These are phyloP conservation scores for Chloroceryle inda DNA, from an alignment of 2,797 vertebrate genomes.

Conservation along the genomic window DNA sequence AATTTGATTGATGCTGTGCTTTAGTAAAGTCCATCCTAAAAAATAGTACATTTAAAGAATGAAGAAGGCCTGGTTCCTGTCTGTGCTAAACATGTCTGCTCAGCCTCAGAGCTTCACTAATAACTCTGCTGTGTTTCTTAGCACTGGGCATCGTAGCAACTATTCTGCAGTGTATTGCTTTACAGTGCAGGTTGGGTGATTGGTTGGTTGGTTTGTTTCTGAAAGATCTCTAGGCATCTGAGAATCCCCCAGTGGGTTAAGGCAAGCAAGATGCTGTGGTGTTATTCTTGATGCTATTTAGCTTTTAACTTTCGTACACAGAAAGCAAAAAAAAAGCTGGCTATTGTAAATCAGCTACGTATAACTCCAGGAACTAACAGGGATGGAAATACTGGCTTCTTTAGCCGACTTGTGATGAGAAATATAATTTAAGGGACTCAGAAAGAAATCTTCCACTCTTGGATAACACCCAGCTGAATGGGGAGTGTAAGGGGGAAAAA, in stretches of 20 bases:
- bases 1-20: not conserved
- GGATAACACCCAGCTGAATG: not conserved
- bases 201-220: not conserved
- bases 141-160: not conserved
- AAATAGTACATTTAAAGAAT: not conserved
- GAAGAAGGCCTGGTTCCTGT: not conserved
- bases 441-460: constrained; percentile 32
- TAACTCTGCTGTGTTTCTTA: not conserved
- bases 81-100: not conserved
- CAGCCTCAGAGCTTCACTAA: not conserved
- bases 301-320: not conserved
- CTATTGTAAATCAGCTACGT: constrained; percentile 37
- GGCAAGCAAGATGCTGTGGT: not conserved
- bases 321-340: constrained; percentile 41
- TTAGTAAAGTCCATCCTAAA: not conserved
- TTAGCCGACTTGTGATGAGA: constrained; percentile 26
- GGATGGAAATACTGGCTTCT: constrained; percentile 33
- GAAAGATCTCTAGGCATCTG: not conserved
- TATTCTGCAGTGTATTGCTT: not conserved
- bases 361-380: constrained; percentile 28
- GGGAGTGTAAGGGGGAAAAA: not conserved
- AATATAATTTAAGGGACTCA: not conserved
- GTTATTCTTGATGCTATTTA: not conserved
- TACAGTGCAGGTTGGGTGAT: not conserved
- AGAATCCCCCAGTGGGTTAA: not conserved